These are phyloP conservation scores for Hyalella azteca DNA, from an alignment of 2,888 invertebrate species.

Conservation along the genomic window DNA sequence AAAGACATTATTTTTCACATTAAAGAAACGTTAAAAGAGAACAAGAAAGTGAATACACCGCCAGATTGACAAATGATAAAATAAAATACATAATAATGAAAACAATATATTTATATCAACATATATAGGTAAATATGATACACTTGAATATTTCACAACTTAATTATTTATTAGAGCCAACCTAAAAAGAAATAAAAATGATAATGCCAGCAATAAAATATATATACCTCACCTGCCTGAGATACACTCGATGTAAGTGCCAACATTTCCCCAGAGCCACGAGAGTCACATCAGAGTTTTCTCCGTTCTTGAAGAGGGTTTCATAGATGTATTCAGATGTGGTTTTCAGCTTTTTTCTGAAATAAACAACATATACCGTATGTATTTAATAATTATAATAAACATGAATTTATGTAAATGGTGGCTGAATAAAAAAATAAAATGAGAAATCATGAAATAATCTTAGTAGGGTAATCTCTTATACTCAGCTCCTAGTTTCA, in stretches of 20 bases:
- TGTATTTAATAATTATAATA: too few relatives aligned
- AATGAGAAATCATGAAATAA: too few relatives aligned
- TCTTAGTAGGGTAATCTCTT: too few relatives aligned
- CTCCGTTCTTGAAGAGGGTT: constrained; percentile 76
- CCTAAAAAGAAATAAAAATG: too few relatives aligned
- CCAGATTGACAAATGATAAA: neutral
- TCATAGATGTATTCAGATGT: constrained; percentile 81
- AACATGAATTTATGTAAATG: too few relatives aligned
- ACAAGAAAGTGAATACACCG: neutral
- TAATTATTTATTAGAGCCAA: neutral
- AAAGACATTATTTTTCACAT: neutral
- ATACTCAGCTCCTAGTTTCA: too few relatives aligned
- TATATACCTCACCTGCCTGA: constrained; percentile 68
- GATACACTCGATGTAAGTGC: constrained; percentile 78
- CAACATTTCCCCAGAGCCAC: constrained; percentile 75
- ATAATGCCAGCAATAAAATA: too few relatives aligned
- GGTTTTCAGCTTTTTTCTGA: constrained; percentile 71
- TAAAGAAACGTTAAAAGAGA: too few relatives aligned
- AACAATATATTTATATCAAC: neutral
- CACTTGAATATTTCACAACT: neutral
- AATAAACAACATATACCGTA: too few relatives aligned
- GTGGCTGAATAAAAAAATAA: too few relatives aligned
- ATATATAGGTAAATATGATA: neutral
- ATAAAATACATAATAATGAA: neutral
- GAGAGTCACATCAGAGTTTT: constrained; percentile 77